Evolutionary conservation across 2,797 vertebrate species (phyloP), one percentile per base, ranked within the genome.

Genomic region (Pelodytes ibericus): DNA sequence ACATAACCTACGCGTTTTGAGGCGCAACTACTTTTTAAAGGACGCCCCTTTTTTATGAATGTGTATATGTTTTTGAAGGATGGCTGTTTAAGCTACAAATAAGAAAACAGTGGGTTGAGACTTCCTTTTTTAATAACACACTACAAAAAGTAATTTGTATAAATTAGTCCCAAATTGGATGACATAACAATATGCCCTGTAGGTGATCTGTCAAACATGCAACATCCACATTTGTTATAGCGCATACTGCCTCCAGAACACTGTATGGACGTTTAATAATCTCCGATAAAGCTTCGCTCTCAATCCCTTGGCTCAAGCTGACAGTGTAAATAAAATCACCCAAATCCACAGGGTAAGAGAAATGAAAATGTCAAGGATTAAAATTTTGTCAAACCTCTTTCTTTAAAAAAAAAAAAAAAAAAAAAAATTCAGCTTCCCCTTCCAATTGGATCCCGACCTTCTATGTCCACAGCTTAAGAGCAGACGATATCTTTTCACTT

Each of bases 301-400:
- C 94, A 96, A 97, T 97, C 96, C 92, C 90, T 90, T 86, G 93
- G 94, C 96, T 96, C 95, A 98, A 95, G 93, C 94, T 95, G 95
- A 96, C 95, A 96, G 95, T 98, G 96, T 96, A 96, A 98, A 98
- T 98, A 98, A 96, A 97, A 96, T 96, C 95, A 95, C 94, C 93
- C 94, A 96, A 98, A 98, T 97, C 95, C 95, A 94, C 94, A 90
- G 93, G 91, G 94, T 93, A 95, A 93, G 92, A 95, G 94, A 98
- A 96, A 96, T 97, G 93, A 96, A 97, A 96, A 96, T 96, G 94
- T 95, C 91, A 92, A 94, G 95, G 95, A 97, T 98, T 98, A 98
- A 95, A 91, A 91, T 91, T 91, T 91, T 89, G 89, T 90, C 91
- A 94, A 92, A 92, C 91, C 92, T 93, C 91, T 93, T 93, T 93